A percentile compares a stretch with the other conserved stretches of the same genome.
Conservation (phyloP, 1,140 invertebrate species). For the Archegozetes longisetosus region DNA sequence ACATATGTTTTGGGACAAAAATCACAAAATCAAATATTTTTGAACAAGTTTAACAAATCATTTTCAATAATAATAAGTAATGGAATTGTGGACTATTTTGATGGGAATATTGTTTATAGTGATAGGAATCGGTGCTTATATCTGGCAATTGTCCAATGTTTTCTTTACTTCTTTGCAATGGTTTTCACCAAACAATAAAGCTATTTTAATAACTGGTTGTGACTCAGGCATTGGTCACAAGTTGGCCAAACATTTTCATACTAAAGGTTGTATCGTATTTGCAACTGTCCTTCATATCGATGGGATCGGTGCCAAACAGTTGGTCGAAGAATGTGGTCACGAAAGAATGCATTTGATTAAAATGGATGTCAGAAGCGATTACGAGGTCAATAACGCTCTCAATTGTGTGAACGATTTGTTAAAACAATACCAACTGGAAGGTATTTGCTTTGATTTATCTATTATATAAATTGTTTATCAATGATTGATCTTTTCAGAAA, state of each 20-base stretch:
- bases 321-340: background rate
- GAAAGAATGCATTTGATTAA: conserved; percentile 2
- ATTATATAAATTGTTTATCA: background rate
- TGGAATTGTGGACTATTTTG: background rate
- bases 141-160: background rate
- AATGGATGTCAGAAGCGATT: background rate
- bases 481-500: no score
- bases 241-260: conserved; percentile 41
- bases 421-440: background rate
- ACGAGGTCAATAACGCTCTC: background rate
- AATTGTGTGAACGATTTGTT: background rate
- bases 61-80: no score
- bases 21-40: no score
- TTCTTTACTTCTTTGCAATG: background rate
- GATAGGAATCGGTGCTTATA: background rate
- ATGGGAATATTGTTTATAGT: background rate
- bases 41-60: no score
- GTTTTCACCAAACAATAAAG: conserved; percentile 2
- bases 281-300: background rate
- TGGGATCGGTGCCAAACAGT: conserved; percentile 7
- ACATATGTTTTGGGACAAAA: no score
- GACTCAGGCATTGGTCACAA: conserved; percentile 65
- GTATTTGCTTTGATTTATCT: background rate
- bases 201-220: conserved; percentile 59
- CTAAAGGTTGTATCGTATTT: conserved; percentile 43